A percentile compares a stretch with the other conserved stretches of the same genome.
Conservation (phyloP, 2,113 vertebrate genomes). For the Bostrychus sinensis region DNA sequence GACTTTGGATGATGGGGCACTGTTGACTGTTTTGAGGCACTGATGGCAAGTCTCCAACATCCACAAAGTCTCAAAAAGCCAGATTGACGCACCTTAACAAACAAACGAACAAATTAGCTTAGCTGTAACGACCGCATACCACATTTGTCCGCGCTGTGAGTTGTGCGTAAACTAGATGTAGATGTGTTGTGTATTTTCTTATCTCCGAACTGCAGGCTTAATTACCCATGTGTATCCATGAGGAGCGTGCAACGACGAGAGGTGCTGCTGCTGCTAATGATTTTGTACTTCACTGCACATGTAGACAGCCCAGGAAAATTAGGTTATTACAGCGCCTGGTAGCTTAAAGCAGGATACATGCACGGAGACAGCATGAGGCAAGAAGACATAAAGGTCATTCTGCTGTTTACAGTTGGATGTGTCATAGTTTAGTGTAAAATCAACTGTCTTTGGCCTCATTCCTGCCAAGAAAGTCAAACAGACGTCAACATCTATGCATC, state of each 20-base stretch:
- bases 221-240: slow-evolving; percentile 55
- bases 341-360: slow-evolving; percentile 25
- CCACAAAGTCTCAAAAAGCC: neutral
- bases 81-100: neutral
- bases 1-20: too few species aligned
- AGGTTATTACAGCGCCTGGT: slow-evolving; percentile 38
- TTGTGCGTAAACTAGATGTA: slow-evolving; percentile 30
- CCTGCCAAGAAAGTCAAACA: neutral
- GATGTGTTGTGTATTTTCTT: slow-evolving; percentile 39
- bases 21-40: too few species aligned
- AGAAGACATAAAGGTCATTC: slow-evolving; percentile 46
- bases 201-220: slow-evolving; percentile 63
- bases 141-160: slow-evolving; percentile 39
- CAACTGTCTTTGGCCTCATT: too few species aligned
- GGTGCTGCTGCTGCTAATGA: slow-evolving; percentile 60
- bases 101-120: slow-evolving; percentile 28
- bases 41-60: too few species aligned
- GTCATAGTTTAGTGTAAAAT: neutral
- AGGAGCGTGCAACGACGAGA: slow-evolving; percentile 40
- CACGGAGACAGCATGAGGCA: slow-evolving; percentile 19
- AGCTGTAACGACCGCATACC: slow-evolving; percentile 14
- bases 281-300: slow-evolving; percentile 59
- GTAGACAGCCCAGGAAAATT: slow-evolving; percentile 54
- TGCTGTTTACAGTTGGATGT: slow-evolving; percentile 5
- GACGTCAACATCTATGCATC: neutral